Conservation (phyloP, 1,140 invertebrate genomes). For the Ostrea edulis region DNA sequence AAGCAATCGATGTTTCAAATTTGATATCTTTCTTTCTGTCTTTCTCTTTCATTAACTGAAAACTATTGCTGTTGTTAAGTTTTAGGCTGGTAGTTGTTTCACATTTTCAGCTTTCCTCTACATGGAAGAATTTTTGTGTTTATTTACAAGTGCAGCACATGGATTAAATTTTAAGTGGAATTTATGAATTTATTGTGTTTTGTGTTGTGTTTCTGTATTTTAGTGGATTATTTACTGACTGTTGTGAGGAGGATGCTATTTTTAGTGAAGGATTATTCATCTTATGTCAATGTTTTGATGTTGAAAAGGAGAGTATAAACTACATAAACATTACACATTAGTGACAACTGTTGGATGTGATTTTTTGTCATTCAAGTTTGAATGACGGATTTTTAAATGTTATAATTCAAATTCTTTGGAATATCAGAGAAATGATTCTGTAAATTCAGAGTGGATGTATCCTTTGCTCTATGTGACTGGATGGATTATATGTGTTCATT, state of each 20-base stretch:
- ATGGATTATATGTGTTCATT: slow-evolving; percentile 24
- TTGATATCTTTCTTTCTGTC: too few relatives aligned
- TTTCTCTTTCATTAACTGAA: too few relatives aligned
- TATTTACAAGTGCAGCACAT: neutral
- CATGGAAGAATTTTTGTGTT: neutral
- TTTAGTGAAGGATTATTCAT: slow-evolving; percentile 21
- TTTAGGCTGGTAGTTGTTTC: neutral
- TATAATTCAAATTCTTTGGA: neutral
- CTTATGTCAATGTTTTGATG: neutral
- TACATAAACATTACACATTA: neutral
- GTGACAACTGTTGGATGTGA: slow-evolving; percentile 9
- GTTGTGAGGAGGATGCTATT: slow-evolving; percentile 9
- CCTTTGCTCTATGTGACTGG: neutral
- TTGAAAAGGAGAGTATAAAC: neutral
- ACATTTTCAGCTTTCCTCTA: neutral
- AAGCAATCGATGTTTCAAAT: too few relatives aligned
- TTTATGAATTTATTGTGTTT: neutral
- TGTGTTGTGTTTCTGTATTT: slow-evolving; percentile 21
- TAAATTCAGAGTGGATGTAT: slow-evolving; percentile 4
- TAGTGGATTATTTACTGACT: slow-evolving; percentile 10
- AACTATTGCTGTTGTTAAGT: too few relatives aligned
- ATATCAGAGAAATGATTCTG: neutral
- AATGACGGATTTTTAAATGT: neutral
- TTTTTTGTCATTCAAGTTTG: neutral
- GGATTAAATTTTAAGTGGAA: slow-evolving; percentile 5